phyloP scores from a whole-genome alignment of 2,888 invertebrate species.

The Limenitis camilla region DNA sequence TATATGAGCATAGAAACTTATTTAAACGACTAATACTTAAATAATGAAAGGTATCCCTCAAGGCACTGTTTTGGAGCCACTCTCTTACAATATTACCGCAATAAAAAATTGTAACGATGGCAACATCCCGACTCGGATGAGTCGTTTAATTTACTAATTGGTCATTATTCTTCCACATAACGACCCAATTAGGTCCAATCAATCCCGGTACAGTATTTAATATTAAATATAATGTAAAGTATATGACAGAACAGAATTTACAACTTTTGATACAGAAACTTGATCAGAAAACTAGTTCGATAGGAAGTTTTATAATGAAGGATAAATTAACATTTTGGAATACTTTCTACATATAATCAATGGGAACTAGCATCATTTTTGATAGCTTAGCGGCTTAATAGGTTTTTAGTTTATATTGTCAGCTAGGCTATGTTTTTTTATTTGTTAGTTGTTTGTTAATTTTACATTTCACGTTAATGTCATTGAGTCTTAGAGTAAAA shows the following conservation, averaged over 20 bases:
- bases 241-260: constrained; percentile 54
- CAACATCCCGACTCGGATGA: constrained; percentile 43
- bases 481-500: no score
- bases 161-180: constrained; percentile 61
- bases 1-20: neutral
- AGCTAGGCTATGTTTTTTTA: constrained; percentile 1
- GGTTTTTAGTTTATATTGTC: constrained; percentile 10
- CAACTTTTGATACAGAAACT: constrained; percentile 36
- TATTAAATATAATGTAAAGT: constrained; percentile 34
- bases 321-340: constrained; percentile 36
- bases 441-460: neutral
- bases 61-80: constrained; percentile 20
- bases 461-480: no score
- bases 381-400: constrained; percentile 10
- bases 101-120: constrained; percentile 39
- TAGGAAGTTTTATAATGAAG: constrained; percentile 35
- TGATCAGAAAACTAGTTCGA: constrained; percentile 39
- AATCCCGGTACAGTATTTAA: constrained; percentile 58
- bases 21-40: neutral
- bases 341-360: constrained; percentile 27
- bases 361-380: constrained; percentile 22
- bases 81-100: constrained; percentile 21
- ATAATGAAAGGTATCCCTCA: constrained; percentile 14
- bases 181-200: constrained; percentile 67
- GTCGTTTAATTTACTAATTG: constrained; percentile 65